These are phyloP conservation scores for Aurelia aurita DNA, from an alignment of 30 jellyfish, hydroid and myxozoan genomes.

Conservation along the genomic window DNA sequence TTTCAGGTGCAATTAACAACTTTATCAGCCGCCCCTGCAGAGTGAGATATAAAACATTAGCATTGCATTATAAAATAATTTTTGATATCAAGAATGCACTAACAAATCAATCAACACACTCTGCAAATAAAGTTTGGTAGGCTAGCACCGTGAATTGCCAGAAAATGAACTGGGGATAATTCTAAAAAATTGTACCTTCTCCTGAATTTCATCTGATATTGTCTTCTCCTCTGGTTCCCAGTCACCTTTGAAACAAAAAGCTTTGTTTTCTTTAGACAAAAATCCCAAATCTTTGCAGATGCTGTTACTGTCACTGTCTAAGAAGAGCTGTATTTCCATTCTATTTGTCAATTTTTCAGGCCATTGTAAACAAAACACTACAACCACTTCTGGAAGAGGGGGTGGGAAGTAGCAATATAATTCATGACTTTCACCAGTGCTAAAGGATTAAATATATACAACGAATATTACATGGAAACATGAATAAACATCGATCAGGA, in stretches of 20 bases:
- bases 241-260: conserved; percentile 23
- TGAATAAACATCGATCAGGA: too few relatives aligned
- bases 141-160: too few relatives aligned
- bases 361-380: conserved; percentile 56
- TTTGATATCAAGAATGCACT: background rate
- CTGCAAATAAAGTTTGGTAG: too few relatives aligned
- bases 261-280: conserved; percentile 11
- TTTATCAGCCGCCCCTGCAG: conserved; percentile 58
- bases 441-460: background rate
- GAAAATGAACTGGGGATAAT: too few relatives aligned
- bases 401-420: conserved; percentile 83
- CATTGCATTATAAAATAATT: background rate
- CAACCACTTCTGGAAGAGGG: conserved; percentile 74
- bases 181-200: conserved; percentile 24
- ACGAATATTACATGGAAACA: too few relatives aligned
- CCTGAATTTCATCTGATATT: conserved; percentile 55
- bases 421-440: conserved; percentile 56
- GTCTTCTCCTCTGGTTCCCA: conserved; percentile 43
- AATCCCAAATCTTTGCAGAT: conserved; percentile 35
- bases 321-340: conserved; percentile 24
- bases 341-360: conserved; percentile 11
- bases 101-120: too few relatives aligned
- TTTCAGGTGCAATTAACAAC: conserved; percentile 11
- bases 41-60: background rate
- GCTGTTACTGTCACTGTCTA: conserved; percentile 45